phyloP scores from a whole-genome alignment of 1,140 invertebrate species.

The Bombyx mandarina region DNA sequence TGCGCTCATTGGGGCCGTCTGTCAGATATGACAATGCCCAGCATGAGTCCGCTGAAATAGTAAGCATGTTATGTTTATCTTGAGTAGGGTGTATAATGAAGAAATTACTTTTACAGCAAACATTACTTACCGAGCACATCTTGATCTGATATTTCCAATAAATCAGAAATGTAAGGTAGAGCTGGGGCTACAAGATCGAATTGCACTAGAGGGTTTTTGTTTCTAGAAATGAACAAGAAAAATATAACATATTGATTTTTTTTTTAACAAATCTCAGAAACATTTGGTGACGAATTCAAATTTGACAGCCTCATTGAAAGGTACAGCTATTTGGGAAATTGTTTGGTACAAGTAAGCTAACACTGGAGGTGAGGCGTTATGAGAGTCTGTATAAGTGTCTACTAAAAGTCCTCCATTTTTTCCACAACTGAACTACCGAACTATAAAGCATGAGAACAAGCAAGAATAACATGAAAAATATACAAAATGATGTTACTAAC shows the following conservation, averaged over 20 bases:
- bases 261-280: background rate
- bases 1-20: slow-evolving; percentile 94
- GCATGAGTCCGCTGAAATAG: slow-evolving; percentile 85
- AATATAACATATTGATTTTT: background rate
- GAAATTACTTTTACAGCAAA: background rate
- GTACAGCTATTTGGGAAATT: too few species aligned
- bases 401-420: background rate
- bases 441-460: too few species aligned
- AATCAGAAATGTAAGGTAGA: slow-evolving; percentile 83
- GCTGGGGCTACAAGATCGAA: slow-evolving; percentile 84
- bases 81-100: background rate
- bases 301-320: too few species aligned
- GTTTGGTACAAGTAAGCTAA: too few species aligned
- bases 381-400: background rate
- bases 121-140: slow-evolving; percentile 77
- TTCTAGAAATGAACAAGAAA: slow-evolving; percentile 68
- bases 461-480: too few species aligned
- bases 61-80: background rate
- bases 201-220: slow-evolving; percentile 89
- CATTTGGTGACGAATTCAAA: too few species aligned
- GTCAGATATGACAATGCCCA: slow-evolving; percentile 98
- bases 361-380: too few species aligned
- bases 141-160: slow-evolving; percentile 82
- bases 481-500: too few species aligned
- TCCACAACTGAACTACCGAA: too few species aligned